Conservation (phyloP, 2,888 invertebrate species). For the Incurvaria masculella region DNA sequence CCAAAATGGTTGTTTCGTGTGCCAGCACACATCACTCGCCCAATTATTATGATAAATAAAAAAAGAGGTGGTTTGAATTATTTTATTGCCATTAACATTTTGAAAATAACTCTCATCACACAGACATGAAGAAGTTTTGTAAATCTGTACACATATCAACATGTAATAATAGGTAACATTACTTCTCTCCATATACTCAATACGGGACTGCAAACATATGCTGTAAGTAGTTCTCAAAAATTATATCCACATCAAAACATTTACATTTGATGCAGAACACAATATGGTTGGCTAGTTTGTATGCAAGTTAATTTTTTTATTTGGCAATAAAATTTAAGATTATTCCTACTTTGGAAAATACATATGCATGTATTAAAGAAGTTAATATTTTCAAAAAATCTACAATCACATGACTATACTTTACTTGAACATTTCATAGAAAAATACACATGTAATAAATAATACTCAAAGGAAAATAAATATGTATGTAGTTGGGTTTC, state of each 20-base stretch:
- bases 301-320: neutral
- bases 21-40: no score
- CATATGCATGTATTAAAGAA: no score
- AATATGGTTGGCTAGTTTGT: neutral
- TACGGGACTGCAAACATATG: neutral
- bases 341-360: neutral
- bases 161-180: neutral
- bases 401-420: neutral
- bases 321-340: neutral
- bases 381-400: neutral
- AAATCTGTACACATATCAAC: conserved; percentile 38
- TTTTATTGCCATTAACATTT: conserved; percentile 57
- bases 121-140: conserved; percentile 30
- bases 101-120: conserved; percentile 36
- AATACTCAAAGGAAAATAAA: neutral
- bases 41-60: conserved; percentile 10
- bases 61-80: conserved; percentile 39
- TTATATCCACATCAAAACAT: neutral
- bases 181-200: neutral
- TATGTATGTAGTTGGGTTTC: neutral
- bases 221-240: neutral
- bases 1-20: no score
- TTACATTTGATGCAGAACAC: neutral
- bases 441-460: neutral
- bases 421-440: neutral